A percentile compares a stretch with the other conserved stretches of the same genome.
Evolutionary conservation across 1,140 invertebrate species (phyloP).

Genomic region (Helicoverpa armigera): DNA sequence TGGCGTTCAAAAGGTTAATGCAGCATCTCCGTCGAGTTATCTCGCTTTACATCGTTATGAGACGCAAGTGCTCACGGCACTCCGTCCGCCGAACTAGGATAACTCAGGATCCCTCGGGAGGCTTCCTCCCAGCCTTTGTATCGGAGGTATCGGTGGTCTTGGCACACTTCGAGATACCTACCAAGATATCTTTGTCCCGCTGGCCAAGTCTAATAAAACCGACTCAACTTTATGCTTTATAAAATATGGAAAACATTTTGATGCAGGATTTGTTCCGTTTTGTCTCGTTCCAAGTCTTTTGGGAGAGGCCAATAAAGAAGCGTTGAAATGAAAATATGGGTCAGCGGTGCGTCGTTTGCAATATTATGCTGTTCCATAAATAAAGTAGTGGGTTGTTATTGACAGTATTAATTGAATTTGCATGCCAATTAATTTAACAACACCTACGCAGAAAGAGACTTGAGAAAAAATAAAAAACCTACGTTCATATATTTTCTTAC

Average conservation of each 20-base stretch:
- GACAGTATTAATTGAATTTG: no score
- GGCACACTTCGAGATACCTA: slow-evolving; percentile 3
- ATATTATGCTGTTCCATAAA: no score
- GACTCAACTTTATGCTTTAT: slow-evolving; percentile 31
- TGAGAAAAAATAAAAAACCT: no score
- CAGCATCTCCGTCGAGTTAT: slow-evolving; percentile 24
- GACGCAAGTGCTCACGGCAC: slow-evolving; percentile 32
- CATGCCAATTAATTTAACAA: no score
- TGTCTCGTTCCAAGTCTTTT: background rate
- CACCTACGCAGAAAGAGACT: no score
- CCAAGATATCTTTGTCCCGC: slow-evolving; percentile 38
- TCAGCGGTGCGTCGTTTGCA: background rate
- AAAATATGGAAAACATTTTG: slow-evolving; percentile 42
- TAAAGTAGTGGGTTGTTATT: no score
- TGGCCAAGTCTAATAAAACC: slow-evolving; percentile 33
- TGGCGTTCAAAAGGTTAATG: no score
- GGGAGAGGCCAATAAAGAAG: background rate
- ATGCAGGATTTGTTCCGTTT: slow-evolving; percentile 34
- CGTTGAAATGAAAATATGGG: background rate
- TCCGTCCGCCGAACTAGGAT: slow-evolving; percentile 18
- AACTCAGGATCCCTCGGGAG: slow-evolving; percentile 30
- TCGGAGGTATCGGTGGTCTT: slow-evolving; percentile 38
- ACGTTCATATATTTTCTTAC: no score
- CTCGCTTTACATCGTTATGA: slow-evolving; percentile 4
- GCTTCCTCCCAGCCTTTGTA: slow-evolving; percentile 21